Base-by-base conservation (phyloP, 2,888 invertebrate species). In the Drosophila tanythrix region DNA sequence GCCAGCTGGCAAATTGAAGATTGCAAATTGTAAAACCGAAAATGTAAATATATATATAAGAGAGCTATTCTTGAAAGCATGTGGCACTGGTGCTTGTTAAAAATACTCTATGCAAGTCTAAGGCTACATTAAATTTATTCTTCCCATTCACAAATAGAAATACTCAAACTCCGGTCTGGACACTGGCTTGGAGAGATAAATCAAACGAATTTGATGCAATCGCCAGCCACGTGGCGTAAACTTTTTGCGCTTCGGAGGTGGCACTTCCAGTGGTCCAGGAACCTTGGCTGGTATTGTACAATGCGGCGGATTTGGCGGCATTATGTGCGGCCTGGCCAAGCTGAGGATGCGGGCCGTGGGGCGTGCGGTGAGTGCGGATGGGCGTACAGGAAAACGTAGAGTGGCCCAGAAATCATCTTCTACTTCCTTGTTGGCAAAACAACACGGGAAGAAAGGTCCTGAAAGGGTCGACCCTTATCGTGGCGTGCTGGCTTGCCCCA, bases 181-280 rank as follows among this genome's bases (percentile, higher is more conserved):
- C 15, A 84, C 73, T 0, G 92, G 92, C 48, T 83, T 86, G 0
- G 92, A 90, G 11, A 92, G 80, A 55, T 90, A 90, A 1, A 83
- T 60, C 31, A 92, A 66, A 13, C 92, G 92, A 40, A 76, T 77
- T 65, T 82, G 76, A 71, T 92, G 92, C n/a, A 89, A 74, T 2
- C 68, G 65, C 93, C 92, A 93, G 36, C 90, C 90, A 1, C 71
- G 70, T 13, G 71, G 56, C 4, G 84, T 89, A 72, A 93, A 92
- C 67, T 90, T 89, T 40, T 75, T 81, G 0, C 92, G 82, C 18
- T 69, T 72, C 1, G 80, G 80, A 11, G 85, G 78, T n/a, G 76
- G 73, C 13, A 33, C 59, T 1, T 86, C 81, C 64, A 81, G 35
- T 1, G 75, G 69, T 0, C 5, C 21, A 5, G 21, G 1, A 0